These are phyloP conservation scores for Whitmania pigra DNA, from an alignment of 1,140 invertebrate genomes.

Conservation along the genomic window DNA sequence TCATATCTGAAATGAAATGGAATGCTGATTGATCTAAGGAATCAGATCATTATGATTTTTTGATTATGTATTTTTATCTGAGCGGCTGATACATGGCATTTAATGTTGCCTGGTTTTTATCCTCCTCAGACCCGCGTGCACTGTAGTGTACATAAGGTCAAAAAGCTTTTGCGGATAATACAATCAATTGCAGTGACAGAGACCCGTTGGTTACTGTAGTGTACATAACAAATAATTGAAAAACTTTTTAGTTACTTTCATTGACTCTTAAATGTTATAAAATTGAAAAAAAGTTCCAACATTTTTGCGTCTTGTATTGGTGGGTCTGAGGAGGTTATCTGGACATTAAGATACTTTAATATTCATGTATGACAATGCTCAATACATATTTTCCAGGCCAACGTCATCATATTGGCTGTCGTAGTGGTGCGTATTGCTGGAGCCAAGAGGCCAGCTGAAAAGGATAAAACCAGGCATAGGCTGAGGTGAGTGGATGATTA, in stretches of 20 bases:
- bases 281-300: too few relatives aligned
- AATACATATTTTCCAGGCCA: too few relatives aligned
- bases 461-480: conserved; percentile 8
- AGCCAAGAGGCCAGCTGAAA: conserved; percentile 14
- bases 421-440: conserved; percentile 10
- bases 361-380: background rate
- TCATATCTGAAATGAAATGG: background rate
- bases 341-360: background rate
- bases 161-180: too few relatives aligned
- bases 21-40: background rate
- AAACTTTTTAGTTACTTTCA: too few relatives aligned
- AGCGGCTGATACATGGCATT: background rate
- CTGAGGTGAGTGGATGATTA: background rate
- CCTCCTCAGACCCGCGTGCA: too few relatives aligned
- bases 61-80: background rate
- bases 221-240: too few relatives aligned
- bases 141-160: too few relatives aligned
- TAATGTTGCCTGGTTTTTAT: background rate
- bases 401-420: conserved; percentile 19
- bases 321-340: too few relatives aligned
- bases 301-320: too few relatives aligned
- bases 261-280: too few relatives aligned
- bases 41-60: background rate
- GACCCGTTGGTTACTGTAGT: too few relatives aligned
- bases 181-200: too few relatives aligned